A percentile compares a stretch with the other conserved stretches of the same genome.
Conservation (phyloP, 2,888 invertebrate species). For the Plagodis pulveraria region DNA sequence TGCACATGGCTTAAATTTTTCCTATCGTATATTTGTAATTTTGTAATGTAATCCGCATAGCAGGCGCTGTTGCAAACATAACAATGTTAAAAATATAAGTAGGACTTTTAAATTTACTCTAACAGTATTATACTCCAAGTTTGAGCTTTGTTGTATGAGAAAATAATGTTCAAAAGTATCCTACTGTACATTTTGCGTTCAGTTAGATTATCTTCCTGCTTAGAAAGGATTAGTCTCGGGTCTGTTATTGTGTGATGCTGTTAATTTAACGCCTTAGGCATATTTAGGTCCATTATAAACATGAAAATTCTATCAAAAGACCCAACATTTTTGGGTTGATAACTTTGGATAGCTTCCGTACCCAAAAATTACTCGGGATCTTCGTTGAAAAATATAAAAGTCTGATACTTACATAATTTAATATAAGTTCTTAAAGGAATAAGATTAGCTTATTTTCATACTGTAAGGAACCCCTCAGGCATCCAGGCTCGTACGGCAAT, state of each 20-base stretch:
- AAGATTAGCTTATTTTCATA: too few relatives aligned
- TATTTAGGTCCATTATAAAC: constrained; percentile 13
- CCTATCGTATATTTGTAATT: too few relatives aligned
- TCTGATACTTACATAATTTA: background rate
- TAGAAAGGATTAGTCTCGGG: constrained; percentile 30
- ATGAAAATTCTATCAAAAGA: constrained; percentile 19
- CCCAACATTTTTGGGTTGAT: constrained; percentile 10
- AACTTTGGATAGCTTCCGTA: constrained; percentile 27
- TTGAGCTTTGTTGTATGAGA: background rate
- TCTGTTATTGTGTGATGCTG: constrained; percentile 30
- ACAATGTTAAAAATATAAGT: too few relatives aligned
- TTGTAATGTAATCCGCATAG: too few relatives aligned
- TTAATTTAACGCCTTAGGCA: constrained; percentile 25
- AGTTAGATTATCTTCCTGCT: constrained; percentile 17
- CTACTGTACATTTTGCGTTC: constrained; percentile 1
- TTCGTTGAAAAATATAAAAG: constrained; percentile 18
- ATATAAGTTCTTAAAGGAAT: too few relatives aligned
- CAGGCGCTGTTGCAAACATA: too few relatives aligned
- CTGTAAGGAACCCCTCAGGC: too few relatives aligned
- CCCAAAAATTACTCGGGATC: constrained; percentile 28
- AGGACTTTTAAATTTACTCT: too few relatives aligned
- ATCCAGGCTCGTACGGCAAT: too few relatives aligned
- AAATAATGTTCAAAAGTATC: background rate
- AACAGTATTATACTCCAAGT: too few relatives aligned
- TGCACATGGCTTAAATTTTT: too few relatives aligned